phyloP scores from a whole-genome alignment of 2,888 invertebrate genomes.

The Orthosia cruda region DNA sequence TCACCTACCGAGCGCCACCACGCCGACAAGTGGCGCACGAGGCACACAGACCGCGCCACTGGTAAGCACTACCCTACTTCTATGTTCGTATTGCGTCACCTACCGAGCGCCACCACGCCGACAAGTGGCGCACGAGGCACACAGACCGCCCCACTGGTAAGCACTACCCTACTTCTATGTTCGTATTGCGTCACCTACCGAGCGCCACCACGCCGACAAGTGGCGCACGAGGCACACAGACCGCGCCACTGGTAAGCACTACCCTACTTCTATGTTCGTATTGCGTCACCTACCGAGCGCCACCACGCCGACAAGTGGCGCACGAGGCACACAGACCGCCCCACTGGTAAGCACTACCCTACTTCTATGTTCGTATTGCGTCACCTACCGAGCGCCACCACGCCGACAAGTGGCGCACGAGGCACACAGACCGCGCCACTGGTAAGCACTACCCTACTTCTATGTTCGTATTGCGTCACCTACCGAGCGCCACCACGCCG shows the following conservation, averaged over 20 bases:
- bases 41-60: slow-evolving; percentile 41
- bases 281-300: too few species aligned
- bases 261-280: too few species aligned
- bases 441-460: slow-evolving; percentile 38
- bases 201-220: slow-evolving; percentile 84
- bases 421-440: slow-evolving; percentile 41
- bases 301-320: slow-evolving; percentile 88
- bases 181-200: too few species aligned
- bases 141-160: slow-evolving; percentile 54
- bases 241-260: slow-evolving; percentile 53
- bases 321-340: slow-evolving; percentile 28
- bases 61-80: slow-evolving; percentile 38
- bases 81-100: too few species aligned
- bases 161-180: neutral
- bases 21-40: slow-evolving; percentile 86
- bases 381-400: slow-evolving; percentile 78
- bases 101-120: slow-evolving; percentile 80
- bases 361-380: too few species aligned
- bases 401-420: slow-evolving; percentile 86
- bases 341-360: slow-evolving; percentile 51
- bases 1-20: slow-evolving; percentile 78
- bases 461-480: too few species aligned
- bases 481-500: slow-evolving; percentile 80
- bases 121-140: slow-evolving; percentile 83
- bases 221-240: slow-evolving; percentile 76